phyloP scores from a whole-genome alignment of 2,113 vertebrate species.

The Meles meles region DNA sequence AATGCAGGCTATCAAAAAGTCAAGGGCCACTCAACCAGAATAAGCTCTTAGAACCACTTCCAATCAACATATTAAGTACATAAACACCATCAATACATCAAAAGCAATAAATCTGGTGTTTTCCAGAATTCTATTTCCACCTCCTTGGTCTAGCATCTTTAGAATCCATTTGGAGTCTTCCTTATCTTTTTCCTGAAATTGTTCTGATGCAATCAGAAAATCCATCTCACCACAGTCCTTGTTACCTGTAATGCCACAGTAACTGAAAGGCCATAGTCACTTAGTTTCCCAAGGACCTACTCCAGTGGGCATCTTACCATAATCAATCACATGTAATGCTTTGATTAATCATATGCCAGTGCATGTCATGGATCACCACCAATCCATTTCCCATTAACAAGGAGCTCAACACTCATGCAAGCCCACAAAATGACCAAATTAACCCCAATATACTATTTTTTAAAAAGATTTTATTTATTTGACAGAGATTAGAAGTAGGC shows the following conservation, averaged over 20 bases:
- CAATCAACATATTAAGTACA: not conserved
- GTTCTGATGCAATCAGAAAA: not conserved
- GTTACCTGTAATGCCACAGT: not conserved
- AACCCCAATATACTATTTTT: not conserved
- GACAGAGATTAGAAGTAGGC: no score
- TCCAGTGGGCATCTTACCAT: not conserved
- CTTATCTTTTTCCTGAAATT: not conserved
- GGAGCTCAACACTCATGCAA: not conserved
- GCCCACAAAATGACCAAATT: not conserved
- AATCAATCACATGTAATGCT: not conserved
- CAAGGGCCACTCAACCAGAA: not conserved
- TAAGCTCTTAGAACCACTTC: not conserved
- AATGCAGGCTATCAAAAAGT: not conserved
- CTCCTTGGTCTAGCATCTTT: not conserved
- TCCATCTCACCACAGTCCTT: not conserved
- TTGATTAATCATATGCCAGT: not conserved
- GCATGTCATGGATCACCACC: not conserved
- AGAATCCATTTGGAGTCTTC: not conserved
- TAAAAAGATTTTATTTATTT: no score
- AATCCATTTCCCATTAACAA: not conserved
- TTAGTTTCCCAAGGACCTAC: not conserved
- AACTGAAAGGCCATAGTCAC: not conserved
- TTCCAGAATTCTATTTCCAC: not conserved
- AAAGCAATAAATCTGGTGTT: not conserved
- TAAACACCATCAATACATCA: not conserved